A percentile compares a stretch with the other conserved stretches of the same genome.
phyloP scores from a whole-genome alignment of 2,888 invertebrate genomes.

The Andricus quercusramuli region DNA sequence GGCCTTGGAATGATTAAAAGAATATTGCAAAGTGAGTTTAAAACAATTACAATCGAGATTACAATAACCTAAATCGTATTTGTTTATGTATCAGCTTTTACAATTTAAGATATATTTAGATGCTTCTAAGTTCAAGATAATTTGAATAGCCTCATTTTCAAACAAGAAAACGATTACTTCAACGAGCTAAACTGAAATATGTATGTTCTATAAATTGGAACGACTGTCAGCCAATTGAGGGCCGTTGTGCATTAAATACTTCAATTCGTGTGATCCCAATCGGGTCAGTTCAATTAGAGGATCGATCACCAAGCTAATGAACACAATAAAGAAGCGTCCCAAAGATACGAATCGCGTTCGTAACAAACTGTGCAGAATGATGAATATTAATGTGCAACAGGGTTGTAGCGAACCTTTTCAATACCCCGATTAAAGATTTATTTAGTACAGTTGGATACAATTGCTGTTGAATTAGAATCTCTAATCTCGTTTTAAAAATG shows the following conservation, averaged over 20 bases:
- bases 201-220: slow-evolving; percentile 25
- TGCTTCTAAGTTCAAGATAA: not conserved
- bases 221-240: slow-evolving; percentile 14
- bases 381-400: slow-evolving; percentile 1
- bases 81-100: too few species aligned
- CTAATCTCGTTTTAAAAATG: not conserved
- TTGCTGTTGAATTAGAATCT: not conserved
- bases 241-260: slow-evolving; percentile 12
- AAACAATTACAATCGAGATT: too few species aligned
- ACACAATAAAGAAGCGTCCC: not conserved
- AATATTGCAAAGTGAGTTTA: too few species aligned
- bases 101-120: not conserved
- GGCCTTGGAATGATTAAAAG: too few species aligned
- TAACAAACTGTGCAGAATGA: not conserved
- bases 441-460: not conserved
- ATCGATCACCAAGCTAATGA: slow-evolving; percentile 20
- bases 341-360: not conserved
- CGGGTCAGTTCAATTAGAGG: slow-evolving; percentile 32
- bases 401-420: not conserved
- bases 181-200: slow-evolving; percentile 5
- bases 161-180: not conserved
- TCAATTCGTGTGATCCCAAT: slow-evolving; percentile 25
- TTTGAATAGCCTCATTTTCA: not conserved
- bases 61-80: too few species aligned
- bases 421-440: not conserved